phyloP scores from a whole-genome alignment of 2,797 vertebrate species.

The Eulemur coronatus region DNA sequence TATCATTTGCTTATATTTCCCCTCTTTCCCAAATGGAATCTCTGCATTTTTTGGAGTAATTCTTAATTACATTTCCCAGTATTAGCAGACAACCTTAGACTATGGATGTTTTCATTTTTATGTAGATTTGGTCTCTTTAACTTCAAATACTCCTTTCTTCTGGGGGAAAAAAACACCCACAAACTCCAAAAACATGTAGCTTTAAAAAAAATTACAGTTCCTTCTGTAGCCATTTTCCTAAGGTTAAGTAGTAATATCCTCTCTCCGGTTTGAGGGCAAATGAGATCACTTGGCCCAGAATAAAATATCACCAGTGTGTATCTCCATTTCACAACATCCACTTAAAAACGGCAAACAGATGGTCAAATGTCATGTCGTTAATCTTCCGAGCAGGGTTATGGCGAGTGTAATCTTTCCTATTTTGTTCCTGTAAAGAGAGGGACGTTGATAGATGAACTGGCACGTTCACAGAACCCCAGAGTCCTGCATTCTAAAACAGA shows the following conservation, averaged over 20 bases:
- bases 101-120: neutral
- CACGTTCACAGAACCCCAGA: neutral
- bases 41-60: neutral
- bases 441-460: constrained; percentile 51
- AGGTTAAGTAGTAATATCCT: neutral
- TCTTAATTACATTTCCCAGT: neutral
- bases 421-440: constrained; percentile 61
- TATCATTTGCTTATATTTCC: neutral
- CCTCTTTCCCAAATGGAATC: neutral
- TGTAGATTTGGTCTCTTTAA: neutral
- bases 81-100: neutral
- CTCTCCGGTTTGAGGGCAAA: constrained; percentile 46
- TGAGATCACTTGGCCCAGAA: constrained; percentile 27
- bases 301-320: constrained; percentile 45
- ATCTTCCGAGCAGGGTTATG: constrained; percentile 46
- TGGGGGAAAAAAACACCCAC: neutral
- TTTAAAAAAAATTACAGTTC: neutral
- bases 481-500: constrained; percentile 1
- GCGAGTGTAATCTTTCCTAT: constrained; percentile 48
- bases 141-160: neutral
- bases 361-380: constrained; percentile 54
- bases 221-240: constrained; percentile 16
- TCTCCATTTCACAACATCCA: constrained; percentile 40
- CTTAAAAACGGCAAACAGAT: constrained; percentile 65
- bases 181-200: neutral